A percentile compares a stretch with the other conserved stretches of the same genome.
Conservation (phyloP, 2,888 invertebrate species). For the Pristionchus japonicus region DNA sequence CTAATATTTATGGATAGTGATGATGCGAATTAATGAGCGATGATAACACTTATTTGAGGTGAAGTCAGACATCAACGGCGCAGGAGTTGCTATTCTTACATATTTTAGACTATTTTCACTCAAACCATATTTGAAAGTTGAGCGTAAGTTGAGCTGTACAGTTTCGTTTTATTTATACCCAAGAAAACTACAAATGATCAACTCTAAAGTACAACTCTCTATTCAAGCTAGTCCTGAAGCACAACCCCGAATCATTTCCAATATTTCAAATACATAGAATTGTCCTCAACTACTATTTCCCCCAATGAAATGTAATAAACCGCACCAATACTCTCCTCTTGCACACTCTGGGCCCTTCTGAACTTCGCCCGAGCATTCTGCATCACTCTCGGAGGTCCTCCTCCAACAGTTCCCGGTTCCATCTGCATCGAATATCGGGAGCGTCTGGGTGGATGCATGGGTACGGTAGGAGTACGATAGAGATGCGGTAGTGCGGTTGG, state of each 20-base stretch:
- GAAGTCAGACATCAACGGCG: not conserved
- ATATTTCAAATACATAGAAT: too few species aligned
- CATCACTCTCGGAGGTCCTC: not conserved
- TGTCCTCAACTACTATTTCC: too few species aligned
- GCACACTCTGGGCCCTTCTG: constrained; percentile 19
- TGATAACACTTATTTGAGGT: not conserved
- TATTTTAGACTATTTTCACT: too few species aligned
- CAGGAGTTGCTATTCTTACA: too few species aligned
- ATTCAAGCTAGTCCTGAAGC: not conserved
- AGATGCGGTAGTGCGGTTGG: not conserved
- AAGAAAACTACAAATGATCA: too few species aligned
- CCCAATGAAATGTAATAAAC: not conserved
- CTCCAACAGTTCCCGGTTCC: not conserved
- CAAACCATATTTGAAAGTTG: too few species aligned
- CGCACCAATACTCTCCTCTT: constrained; percentile 1
- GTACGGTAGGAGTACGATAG: constrained; percentile 29
- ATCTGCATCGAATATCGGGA: not conserved
- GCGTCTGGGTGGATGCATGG: not conserved
- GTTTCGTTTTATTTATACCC: too few species aligned
- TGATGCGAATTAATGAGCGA: not conserved
- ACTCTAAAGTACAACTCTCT: too few species aligned
- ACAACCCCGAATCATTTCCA: too few species aligned
- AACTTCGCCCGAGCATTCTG: not conserved
- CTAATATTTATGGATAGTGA: too few species aligned
- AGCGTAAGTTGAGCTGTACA: too few species aligned